Percentiles rank a stretch among this genome's conserved stretches.
phyloP scores from a whole-genome alignment of 2,113 vertebrate genomes.

The Gracilinanus agilis region DNA sequence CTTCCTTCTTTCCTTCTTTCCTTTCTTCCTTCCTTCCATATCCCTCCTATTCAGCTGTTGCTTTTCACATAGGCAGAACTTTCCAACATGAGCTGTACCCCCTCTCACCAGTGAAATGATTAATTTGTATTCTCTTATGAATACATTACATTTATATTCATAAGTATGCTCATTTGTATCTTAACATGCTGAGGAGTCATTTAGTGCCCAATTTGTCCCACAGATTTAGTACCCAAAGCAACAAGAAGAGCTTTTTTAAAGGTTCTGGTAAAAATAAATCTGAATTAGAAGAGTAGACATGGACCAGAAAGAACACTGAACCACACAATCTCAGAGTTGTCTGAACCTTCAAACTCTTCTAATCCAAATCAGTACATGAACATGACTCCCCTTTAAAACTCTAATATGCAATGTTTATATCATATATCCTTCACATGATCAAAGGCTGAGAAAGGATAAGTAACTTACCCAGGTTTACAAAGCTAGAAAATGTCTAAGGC shows the following conservation, averaged over 20 bases:
- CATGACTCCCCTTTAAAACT: not conserved
- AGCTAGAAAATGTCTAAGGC: not conserved
- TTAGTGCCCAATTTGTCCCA: constrained; percentile 32
- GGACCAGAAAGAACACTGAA: not conserved
- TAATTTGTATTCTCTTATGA: not conserved
- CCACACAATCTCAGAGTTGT: not conserved
- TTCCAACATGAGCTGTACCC: not conserved
- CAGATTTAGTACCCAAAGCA: not conserved
- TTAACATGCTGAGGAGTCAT: constrained; percentile 14
- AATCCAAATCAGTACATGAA: not conserved
- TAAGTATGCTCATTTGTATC: not conserved
- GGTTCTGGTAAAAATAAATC: not conserved
- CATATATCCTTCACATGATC: not conserved
- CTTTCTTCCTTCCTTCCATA: too few species aligned
- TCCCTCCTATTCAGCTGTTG: constrained; percentile 2
- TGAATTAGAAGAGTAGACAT: not conserved
- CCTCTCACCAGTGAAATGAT: constrained; percentile 31
- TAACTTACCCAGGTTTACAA: not conserved
- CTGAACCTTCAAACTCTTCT: not conserved
- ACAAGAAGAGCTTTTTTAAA: constrained; percentile 11
- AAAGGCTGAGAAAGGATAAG: not conserved
- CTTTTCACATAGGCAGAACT: not conserved
- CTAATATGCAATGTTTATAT: not conserved
- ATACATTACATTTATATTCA: constrained; percentile 18
- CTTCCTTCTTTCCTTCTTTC: not conserved